Percentiles rank a stretch among this genome's conserved stretches.
These are phyloP conservation scores for Cryptops parisi DNA, from an alignment of 2,888 invertebrate species.

Conservation along the genomic window DNA sequence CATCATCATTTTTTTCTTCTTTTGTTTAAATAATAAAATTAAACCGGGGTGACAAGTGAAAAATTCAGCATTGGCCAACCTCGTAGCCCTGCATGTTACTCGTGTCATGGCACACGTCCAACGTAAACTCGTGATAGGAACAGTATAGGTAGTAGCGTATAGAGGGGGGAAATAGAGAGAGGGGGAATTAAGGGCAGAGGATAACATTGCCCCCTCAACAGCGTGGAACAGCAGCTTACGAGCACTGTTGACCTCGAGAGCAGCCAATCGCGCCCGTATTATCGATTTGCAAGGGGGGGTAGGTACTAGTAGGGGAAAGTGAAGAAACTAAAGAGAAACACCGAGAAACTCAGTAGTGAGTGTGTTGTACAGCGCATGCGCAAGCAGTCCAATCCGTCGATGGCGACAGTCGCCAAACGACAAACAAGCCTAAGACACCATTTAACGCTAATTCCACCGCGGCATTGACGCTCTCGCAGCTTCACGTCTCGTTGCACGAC, in stretches of 20 bases:
- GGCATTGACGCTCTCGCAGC: slow-evolving; percentile 13
- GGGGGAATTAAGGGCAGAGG: background rate
- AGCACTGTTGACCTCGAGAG: background rate
- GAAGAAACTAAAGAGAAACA: too few species aligned
- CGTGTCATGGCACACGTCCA: too few species aligned
- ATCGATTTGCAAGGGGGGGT: background rate
- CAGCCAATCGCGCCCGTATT: background rate
- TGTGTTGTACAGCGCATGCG: background rate
- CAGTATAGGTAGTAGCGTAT: background rate
- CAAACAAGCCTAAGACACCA: slow-evolving; percentile 8
- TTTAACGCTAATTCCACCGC: slow-evolving; percentile 13
- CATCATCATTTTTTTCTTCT: too few species aligned
- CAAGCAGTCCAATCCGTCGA: background rate
- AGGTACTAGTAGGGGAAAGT: too few species aligned
- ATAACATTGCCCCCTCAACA: background rate
- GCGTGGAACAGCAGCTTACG: background rate
- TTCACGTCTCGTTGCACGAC: slow-evolving; percentile 12
- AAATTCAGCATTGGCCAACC: too few species aligned
- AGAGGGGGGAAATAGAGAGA: background rate
- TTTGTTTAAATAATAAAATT: too few species aligned
- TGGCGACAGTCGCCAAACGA: slow-evolving; percentile 5
- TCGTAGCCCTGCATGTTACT: too few species aligned
- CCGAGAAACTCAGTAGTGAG: too few species aligned
- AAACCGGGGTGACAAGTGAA: too few species aligned
- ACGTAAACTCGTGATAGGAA: too few species aligned